These are phyloP conservation scores for Drosophila aldrichi DNA, from an alignment of 2,888 invertebrate species.

Conservation along the genomic window DNA sequence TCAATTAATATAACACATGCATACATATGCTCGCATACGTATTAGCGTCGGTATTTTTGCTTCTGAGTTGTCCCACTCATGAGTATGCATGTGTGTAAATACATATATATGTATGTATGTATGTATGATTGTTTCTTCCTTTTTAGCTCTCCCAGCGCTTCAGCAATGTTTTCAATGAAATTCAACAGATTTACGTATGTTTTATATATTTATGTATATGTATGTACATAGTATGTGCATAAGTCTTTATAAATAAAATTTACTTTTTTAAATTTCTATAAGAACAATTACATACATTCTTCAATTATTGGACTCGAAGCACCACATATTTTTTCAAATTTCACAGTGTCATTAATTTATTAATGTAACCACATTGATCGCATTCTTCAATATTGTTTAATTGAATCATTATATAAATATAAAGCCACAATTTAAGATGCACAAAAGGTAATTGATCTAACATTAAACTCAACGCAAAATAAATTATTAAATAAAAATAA, in stretches of 20 bases:
- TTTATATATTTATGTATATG: too few relatives aligned
- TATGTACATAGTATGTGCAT: too few relatives aligned
- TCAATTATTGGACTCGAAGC: neutral
- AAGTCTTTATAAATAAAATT: neutral
- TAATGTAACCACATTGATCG: constrained; percentile 2
- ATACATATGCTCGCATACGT: neutral
- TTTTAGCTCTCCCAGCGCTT: neutral
- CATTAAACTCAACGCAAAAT: neutral
- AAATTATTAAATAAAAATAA: too few relatives aligned
- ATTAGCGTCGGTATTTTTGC: too few relatives aligned
- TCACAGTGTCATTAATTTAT: neutral
- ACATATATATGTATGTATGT: neutral
- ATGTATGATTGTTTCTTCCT: neutral
- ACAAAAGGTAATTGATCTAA: neutral
- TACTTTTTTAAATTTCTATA: neutral
- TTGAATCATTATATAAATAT: neutral
- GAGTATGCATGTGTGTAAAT: too few relatives aligned
- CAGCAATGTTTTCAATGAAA: neutral
- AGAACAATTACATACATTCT: neutral
- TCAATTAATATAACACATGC: neutral
- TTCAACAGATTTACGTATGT: too few relatives aligned
- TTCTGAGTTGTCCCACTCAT: too few relatives aligned
- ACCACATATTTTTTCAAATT: neutral
- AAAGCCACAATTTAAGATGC: neutral
- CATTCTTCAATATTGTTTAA: constrained; percentile 5